Evolutionary conservation across 1,140 invertebrate genomes (phyloP), one percentile per base, ranked within the genome.

Genomic region (Rhizoglyphus robini): DNA sequence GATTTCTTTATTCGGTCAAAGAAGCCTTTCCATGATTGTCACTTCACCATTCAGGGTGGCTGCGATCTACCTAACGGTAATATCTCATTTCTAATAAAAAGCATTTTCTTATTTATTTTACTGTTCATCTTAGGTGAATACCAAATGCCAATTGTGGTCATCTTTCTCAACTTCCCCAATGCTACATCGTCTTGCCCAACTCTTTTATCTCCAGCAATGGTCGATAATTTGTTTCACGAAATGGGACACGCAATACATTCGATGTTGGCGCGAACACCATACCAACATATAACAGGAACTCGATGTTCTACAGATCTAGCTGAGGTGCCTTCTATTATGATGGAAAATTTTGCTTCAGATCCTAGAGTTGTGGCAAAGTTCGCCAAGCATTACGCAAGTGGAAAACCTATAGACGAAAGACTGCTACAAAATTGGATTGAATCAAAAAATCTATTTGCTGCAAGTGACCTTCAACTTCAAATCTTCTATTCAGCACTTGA

Each of bases 241-340:
- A 89, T 97, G 86, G 96, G 96, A 0, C 96, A 99, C 79, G 96
- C 96, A 4, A 86, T 99, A 81, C 96, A 99, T 77, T 98, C 95
- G 4, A 98, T 99, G 92, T 75, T 99, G 60, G 96, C 88, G 5
- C 81, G 90, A 69, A 96, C 95, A 0, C 81, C 84, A 65, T 94
- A 96, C 79, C 96, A 99, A 77, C 95, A 99, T 77, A 89, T 97
- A 20, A 91, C 92, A 29, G 95, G 94, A 66, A 99, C 96, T 0
- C 80, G 96, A 67, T 98, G 94, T 75, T 85, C 87, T 38, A 96
- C 95, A 4, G 96, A 99, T 79, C 89, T 99, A 75, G 96, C 96
- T 3, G 96, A 99, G 82, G 89, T 99, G 32, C 96, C 96, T 29
- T 96, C 92, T 54, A 86, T 97, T 66, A 78, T 99, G 20, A 97